Base-by-base conservation (phyloP, 2,113 vertebrate species). In the Perccottus glenii region DNA sequence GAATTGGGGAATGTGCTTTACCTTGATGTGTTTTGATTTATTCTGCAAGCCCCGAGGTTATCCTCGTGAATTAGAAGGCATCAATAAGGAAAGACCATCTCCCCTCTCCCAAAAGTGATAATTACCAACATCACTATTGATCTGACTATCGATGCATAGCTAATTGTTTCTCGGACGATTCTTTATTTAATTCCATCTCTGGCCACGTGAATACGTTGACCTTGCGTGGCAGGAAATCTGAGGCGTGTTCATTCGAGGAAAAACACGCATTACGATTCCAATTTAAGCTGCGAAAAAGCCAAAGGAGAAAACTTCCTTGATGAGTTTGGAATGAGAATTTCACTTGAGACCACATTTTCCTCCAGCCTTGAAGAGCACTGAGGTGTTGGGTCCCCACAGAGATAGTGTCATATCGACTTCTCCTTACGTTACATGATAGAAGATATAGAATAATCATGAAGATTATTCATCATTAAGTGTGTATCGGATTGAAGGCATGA, bases 121-220 rank as follows among this genome's bases (percentile, higher is more conserved):
- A 93, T 93, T 94, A 93, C 88, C 83, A 88, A 89, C 90, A 91
- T 90, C 77, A 73, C 81, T 91, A 93, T 94, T 78, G 92, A 93
- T 91, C 89, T 10, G 57, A 75, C 69, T 91, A 92, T 91, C 72
- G 92, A 94, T 91, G 90, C 85, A 84, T 90, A 32, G 73, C 91
- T 93, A 93, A 93, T 93, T 93, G 89, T 93, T 93, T 90, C 86
- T 80, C 67, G 71, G 79, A 1, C 33, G 68, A 77, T 88, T 90
- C 88, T 91, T 90, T 91, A 91, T 92, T 91, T 88, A 58, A 88
- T 90, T 88, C 63, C 83, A 60, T 87, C 72, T 67, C 75, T 64
- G 77, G 59, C 75, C 75, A 70, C 57, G 75, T 67, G 86, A 83
- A 84, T 75, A 72, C 65, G 75, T 81, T 90, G 90, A 92, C 91